phyloP scores from a whole-genome alignment of 2,113 vertebrate species.

The Brachyhypopomus occidentalis region DNA sequence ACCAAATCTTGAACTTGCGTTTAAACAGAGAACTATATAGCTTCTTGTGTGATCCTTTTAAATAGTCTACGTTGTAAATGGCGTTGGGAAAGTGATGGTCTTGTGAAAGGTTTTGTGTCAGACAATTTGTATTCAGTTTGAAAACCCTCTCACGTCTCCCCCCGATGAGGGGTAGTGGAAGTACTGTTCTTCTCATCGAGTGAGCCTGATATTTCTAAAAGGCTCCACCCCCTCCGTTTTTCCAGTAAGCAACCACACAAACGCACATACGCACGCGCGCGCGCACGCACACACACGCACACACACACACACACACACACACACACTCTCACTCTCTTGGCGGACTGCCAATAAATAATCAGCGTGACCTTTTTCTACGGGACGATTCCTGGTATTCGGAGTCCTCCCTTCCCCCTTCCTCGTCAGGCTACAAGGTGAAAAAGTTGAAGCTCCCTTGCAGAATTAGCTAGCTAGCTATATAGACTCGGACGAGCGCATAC shows the following conservation, averaged over 20 bases:
- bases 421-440: slow-evolving; percentile 66
- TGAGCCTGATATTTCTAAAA: slow-evolving; percentile 68
- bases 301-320: slow-evolving; percentile 37
- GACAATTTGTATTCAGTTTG: slow-evolving; percentile 12
- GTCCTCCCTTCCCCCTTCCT: slow-evolving; percentile 67
- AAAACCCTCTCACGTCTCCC: slow-evolving; percentile 31
- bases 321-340: slow-evolving; percentile 57
- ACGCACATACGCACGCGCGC: no score
- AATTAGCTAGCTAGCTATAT: slow-evolving; percentile 19
- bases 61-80: neutral
- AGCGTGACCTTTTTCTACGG: slow-evolving; percentile 72
- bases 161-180: slow-evolving; percentile 47
- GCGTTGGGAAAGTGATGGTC: slow-evolving; percentile 8
- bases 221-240: slow-evolving; percentile 73
- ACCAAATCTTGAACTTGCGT: slow-evolving; percentile 38
- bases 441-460: slow-evolving; percentile 63
- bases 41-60: slow-evolving; percentile 11
- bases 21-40: slow-evolving; percentile 8
- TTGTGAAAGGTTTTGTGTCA: slow-evolving; percentile 35
- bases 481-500: neutral
- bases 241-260: slow-evolving; percentile 68
- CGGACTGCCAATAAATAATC: slow-evolving; percentile 75
- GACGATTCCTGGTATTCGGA: slow-evolving; percentile 81
- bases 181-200: slow-evolving; percentile 37
- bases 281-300: slow-evolving; percentile 54